Conservation (phyloP, 2,888 invertebrate species). For the Monoplex corrugatus region DNA sequence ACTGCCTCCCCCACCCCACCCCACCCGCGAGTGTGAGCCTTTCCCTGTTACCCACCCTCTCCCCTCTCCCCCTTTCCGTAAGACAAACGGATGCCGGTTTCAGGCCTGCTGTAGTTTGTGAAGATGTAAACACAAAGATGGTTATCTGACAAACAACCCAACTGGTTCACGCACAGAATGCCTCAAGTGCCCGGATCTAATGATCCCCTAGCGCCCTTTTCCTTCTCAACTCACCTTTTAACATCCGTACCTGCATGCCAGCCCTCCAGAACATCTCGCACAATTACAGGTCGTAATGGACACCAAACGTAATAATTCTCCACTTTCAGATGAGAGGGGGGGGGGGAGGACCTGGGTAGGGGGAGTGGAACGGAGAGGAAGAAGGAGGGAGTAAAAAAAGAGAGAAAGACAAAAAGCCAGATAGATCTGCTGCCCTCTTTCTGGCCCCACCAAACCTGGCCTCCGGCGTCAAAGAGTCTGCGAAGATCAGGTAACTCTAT, state of each 20-base stretch:
- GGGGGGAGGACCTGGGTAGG: not conserved
- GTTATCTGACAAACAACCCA: slow-evolving; percentile 15
- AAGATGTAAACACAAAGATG: slow-evolving; percentile 11
- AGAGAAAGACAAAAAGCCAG: not conserved
- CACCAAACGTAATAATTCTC: slow-evolving; percentile 58
- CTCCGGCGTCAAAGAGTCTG: slow-evolving; percentile 49
- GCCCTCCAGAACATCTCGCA: not conserved
- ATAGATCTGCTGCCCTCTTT: slow-evolving; percentile 22
- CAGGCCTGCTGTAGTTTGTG: not conserved
- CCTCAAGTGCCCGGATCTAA: slow-evolving; percentile 16
- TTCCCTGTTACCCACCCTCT: too few relatives aligned
- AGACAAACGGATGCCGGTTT: too few relatives aligned
- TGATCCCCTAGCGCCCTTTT: slow-evolving; percentile 23
- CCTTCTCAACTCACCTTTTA: not conserved
- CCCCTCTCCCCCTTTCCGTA: too few relatives aligned
- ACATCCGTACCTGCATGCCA: not conserved
- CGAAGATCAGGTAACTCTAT: slow-evolving; percentile 48
- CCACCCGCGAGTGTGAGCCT: too few relatives aligned
- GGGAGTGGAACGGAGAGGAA: not conserved
- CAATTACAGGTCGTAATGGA: slow-evolving; percentile 45
- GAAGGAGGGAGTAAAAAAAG: too few relatives aligned
- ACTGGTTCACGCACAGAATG: not conserved
- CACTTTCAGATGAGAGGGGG: slow-evolving; percentile 51
- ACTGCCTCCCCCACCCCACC: not conserved
- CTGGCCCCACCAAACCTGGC: slow-evolving; percentile 22